phyloP scores from a whole-genome alignment of 2,113 vertebrate genomes.

The Elgaria multicarinata region DNA sequence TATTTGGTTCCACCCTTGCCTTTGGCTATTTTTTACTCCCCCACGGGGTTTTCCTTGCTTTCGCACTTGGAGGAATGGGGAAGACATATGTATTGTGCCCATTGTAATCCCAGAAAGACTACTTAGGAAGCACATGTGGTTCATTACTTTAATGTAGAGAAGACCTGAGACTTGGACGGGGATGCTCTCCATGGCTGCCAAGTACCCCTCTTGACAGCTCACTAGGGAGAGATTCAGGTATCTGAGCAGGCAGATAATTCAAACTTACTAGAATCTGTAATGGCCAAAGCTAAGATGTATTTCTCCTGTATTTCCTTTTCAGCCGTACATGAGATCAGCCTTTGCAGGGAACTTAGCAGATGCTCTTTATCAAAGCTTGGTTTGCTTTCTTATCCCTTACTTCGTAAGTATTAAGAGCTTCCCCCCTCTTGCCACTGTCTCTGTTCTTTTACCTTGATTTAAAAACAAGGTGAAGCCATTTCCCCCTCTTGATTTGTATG shows the following conservation, averaged over 20 bases:
- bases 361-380: constrained; percentile 84
- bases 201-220: not conserved
- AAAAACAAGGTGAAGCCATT: not conserved
- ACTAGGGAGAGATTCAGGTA: not conserved
- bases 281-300: not conserved
- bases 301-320: constrained; percentile 48
- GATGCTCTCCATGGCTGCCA: not conserved
- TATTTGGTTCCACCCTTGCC: no score
- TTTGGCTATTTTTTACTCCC: no score
- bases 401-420: constrained; percentile 72
- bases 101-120: no score
- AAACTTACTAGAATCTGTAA: not conserved
- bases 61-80: no score
- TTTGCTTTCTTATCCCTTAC: constrained; percentile 84
- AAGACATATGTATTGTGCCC: no score
- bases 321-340: constrained; percentile 74
- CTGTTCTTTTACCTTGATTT: not conserved
- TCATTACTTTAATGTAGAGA: no score
- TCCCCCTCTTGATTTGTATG: not conserved
- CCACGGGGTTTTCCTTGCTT: no score
- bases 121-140: no score
- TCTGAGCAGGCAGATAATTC: no score
- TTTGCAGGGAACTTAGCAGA: constrained; percentile 84
- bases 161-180: not conserved
- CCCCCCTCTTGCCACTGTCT: constrained; percentile 3